Evolutionary conservation across 2,888 invertebrate species (phyloP), one percentile per base, ranked within the genome.

Genomic region (Cyclophora albipunctata): DNA sequence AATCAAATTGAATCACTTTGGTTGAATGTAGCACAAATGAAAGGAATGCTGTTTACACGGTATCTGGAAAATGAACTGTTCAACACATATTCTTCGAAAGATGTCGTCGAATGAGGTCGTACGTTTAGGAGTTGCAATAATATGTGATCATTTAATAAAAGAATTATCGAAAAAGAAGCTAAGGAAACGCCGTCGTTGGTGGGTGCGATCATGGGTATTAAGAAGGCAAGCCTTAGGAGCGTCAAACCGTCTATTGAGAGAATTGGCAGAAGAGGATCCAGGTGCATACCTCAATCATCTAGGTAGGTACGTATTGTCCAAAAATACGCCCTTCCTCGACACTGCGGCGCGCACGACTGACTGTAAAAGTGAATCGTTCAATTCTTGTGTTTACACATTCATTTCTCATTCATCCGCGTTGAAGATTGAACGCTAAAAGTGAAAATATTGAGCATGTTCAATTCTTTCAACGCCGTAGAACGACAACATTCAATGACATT

Each of bases 191-290:
- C 52, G 53, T 54, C 50, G 52, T 34, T 58, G 53, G 58, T 55
- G 55, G 55, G 55, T 53, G 50, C 50, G 53, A 47, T 53, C 55
- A 53, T 55, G 58, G 55, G 53, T 53, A 54, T 54, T 34, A 54
- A 56, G 52, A 56, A 50, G 53, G 52, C 54, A 54, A 48, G 46
- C 52, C 50, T 56, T 59, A 41, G 50, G 56, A 54, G 54, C 58
- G 56, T 52, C 53, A 35, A 51, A 56, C 20, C 20, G 20, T 20
- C 20, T n/a, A n/a, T n/a, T n/a, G n/a, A n/a, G n/a, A n/a, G n/a
- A n/a, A n/a, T n/a, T n/a, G n/a, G n/a, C n/a, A n/a, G n/a, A n/a
- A n/a, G n/a, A n/a, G n/a, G n/a, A n/a, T n/a, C n/a, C n/a, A n/a
- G n/a, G n/a, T n/a, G n/a, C n/a, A n/a, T n/a, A n/a, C n/a, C n/a